phyloP scores from a whole-genome alignment of 2,113 vertebrate genomes.

The Coptodon rendalli region DNA sequence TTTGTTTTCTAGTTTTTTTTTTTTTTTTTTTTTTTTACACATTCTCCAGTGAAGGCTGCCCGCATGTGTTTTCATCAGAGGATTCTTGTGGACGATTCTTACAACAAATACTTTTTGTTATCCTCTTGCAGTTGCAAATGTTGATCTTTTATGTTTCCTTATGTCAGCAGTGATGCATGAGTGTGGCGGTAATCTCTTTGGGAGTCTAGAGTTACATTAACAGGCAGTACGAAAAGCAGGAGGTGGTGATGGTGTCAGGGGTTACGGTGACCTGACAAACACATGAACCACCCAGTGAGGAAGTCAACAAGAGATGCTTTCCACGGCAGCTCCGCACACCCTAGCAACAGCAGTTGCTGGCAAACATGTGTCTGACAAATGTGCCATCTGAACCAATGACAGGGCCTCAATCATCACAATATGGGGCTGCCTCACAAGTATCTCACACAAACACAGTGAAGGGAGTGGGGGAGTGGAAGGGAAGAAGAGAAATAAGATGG shows the following conservation, averaged over 20 bases:
- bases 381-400: constrained; percentile 53
- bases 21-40: neutral
- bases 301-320: constrained; percentile 61
- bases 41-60: neutral
- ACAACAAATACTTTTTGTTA: neutral
- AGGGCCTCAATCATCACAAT: constrained; percentile 51
- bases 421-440: constrained; percentile 14
- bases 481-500: neutral
- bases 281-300: constrained; percentile 58
- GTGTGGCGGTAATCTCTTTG: neutral
- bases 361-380: constrained; percentile 70
- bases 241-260: constrained; percentile 47
- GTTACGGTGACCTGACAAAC: constrained; percentile 50
- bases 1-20: too few relatives aligned
- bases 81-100: neutral
- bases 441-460: constrained; percentile 35
- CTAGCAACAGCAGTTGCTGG: constrained; percentile 52
- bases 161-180: neutral
- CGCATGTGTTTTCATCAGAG: neutral
- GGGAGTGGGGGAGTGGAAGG: neutral
- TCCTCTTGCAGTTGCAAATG: neutral
- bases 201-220: constrained; percentile 34
- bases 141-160: constrained; percentile 14
- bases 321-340: constrained; percentile 1
- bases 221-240: neutral